These are phyloP conservation scores for Latheticus oryzae DNA, from an alignment of 2,888 invertebrate genomes.

Conservation along the genomic window DNA sequence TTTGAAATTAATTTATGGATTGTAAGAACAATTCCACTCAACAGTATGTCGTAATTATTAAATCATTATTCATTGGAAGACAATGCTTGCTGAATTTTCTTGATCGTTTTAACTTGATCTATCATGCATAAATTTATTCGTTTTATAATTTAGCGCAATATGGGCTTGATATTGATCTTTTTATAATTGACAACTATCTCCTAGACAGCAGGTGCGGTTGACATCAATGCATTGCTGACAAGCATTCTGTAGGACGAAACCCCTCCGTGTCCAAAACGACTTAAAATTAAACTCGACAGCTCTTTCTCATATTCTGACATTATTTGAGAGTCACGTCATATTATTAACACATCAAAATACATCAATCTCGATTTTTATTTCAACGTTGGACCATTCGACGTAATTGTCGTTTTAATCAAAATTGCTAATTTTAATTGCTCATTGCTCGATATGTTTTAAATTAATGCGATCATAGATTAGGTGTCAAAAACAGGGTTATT, in stretches of 20 bases:
- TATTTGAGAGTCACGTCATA: constrained; percentile 31
- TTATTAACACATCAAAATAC: constrained; percentile 36
- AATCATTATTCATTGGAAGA: constrained; percentile 8
- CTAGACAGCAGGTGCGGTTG: constrained; percentile 53
- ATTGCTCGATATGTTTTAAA: constrained; percentile 15
- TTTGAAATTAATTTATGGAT: constrained; percentile 36
- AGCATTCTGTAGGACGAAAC: constrained; percentile 51
- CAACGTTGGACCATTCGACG: background rate
- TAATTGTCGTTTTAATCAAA: constrained; percentile 19
- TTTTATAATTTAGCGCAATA: constrained; percentile 40
- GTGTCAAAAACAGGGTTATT: constrained; percentile 29
- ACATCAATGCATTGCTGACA: constrained; percentile 53
- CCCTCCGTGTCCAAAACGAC: constrained; percentile 48
- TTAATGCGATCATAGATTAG: constrained; percentile 24
- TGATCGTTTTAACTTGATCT: constrained; percentile 16
- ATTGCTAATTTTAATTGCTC: constrained; percentile 17
- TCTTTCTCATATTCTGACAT: constrained; percentile 46
- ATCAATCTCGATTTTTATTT: constrained; percentile 28
- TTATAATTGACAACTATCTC: constrained; percentile 52
- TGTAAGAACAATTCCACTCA: constrained; percentile 15
- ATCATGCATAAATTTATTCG: constrained; percentile 27
- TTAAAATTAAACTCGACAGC: constrained; percentile 48
- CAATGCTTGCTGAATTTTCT: constrained; percentile 16
- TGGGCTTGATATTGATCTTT: constrained; percentile 49
- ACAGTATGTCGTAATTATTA: constrained; percentile 11